Base-by-base conservation (phyloP, 2,797 vertebrate species). In the Salmo trutta region DNA sequence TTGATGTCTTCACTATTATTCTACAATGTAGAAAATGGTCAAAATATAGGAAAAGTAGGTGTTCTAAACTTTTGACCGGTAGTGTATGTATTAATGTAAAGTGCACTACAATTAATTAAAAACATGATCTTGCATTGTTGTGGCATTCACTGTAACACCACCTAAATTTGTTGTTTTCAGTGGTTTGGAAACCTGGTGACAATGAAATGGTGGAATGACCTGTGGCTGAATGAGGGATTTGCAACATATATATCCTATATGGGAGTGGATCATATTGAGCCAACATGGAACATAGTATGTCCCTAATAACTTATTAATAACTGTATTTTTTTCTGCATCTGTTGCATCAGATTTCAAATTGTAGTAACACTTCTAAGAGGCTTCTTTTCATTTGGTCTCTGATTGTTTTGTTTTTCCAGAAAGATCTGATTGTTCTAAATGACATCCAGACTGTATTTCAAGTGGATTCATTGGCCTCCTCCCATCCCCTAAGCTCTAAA, bases 131-230 rank as follows among this genome's bases (percentile, higher is more conserved):
- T 56, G 5, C 24, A n/a, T 64, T 64, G 10, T 64, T 27, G 10
- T 51, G 4, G 41, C 10, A 64, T 64, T 68, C 7, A 31, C 66
- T 68, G 29, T 36, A 16, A 16, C 8, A 7, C 1, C 12, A 67
- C 65, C 14, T 33, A 68, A 68, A 31, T 17, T 16, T 86, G 74
- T 76, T 78, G 7, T 78, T 75, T 41, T 54, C 86, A 96, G 95
- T 96, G 95, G 95, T 94, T 95, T 88, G 95, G 95, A 73, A 95
- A 95, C 86, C 85, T 94, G 78, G 95, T 96, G 80, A 95, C 95
- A 0, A 95, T 95, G 92, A 89, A 88, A 47, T 96, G 95, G 95
- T 96, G 95, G 95, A 95, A 93, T 56, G 87, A 94, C 1, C 0
- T 94, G 15, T 96, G 95, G 95, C 88, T 96, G 71, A 96, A 94